Evolutionary conservation across 2,888 invertebrate species (phyloP), one percentile per base, ranked within the genome.

Genomic region (Baccha elongata): DNA sequence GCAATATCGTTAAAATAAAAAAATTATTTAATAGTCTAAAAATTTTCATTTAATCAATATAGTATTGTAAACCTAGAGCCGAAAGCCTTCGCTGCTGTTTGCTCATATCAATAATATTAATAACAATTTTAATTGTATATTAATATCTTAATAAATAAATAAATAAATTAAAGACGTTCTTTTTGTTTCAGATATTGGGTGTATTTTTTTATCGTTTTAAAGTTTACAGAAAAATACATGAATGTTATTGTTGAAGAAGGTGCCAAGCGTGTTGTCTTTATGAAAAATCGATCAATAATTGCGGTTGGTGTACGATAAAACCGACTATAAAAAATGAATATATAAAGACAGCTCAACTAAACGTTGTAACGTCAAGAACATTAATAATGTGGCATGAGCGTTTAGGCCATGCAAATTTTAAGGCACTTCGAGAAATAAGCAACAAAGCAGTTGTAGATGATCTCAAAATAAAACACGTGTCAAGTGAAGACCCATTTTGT

Each of bases 131-230:
- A n/a, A n/a, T n/a, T n/a, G n/a, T n/a, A n/a, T n/a, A n/a, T n/a
- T n/a, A n/a, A n/a, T n/a, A n/a, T n/a, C n/a, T n/a, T n/a, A n/a
- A n/a, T n/a, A n/a, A n/a, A n/a, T n/a, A n/a, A n/a, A n/a, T n/a
- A n/a, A n/a, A n/a, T n/a, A n/a, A n/a, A 69, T 68, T 11, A 73
- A 84, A 40, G 46, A 81, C 17, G 85, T 80, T n/a, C 50, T 86
- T 8, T 80, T 60, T 19, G 84, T 85, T 64, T 84, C 84, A 26
- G 48, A 74, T 29, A 46, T 85, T 6, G 58, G 69, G 15, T 55
- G 62, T 37, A 85, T 67, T 60, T 81, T 78, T 52, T 26, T 78
- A n/a, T 78, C 71, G 62, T 83, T 29, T 73, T 65, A 11, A 62
- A 50, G 53, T 53, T 73, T 21, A 48, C 76, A 19, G 58, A 72